Evolutionary conservation across 2,797 vertebrate species (phyloP).

Genomic region (Antrozous pallidus): DNA sequence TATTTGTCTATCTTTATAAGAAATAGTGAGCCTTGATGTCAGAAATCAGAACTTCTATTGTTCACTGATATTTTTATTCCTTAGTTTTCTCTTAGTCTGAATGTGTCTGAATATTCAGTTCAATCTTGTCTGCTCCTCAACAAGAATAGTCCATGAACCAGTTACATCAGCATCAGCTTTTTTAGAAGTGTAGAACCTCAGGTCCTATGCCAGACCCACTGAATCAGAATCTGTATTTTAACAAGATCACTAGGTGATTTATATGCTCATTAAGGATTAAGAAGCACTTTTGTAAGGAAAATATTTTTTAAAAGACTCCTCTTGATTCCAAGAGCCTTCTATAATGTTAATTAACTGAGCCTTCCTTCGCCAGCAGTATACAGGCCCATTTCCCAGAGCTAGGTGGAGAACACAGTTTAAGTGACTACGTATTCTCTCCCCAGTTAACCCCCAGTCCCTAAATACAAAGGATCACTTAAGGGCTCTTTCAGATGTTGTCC

Average conservation of each 20-base stretch:
- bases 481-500: background rate
- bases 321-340: background rate
- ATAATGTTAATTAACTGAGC: background rate
- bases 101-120: background rate
- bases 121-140: background rate
- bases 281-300: background rate
- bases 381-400: background rate
- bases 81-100: constrained; percentile 17
- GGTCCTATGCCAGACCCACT: background rate
- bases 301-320: background rate
- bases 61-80: constrained; percentile 32
- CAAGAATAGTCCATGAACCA: background rate
- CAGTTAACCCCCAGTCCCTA: background rate
- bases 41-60: background rate
- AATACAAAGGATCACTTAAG: background rate
- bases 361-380: background rate
- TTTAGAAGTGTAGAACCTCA: constrained; percentile 17
- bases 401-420: background rate
- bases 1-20: constrained; percentile 27
- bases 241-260: background rate
- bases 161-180: background rate
- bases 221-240: constrained; percentile 19
- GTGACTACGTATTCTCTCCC: background rate
- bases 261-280: background rate
- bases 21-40: background rate